Evolutionary conservation across 2,797 vertebrate species (phyloP).

Genomic region (Lagodon rhomboides): DNA sequence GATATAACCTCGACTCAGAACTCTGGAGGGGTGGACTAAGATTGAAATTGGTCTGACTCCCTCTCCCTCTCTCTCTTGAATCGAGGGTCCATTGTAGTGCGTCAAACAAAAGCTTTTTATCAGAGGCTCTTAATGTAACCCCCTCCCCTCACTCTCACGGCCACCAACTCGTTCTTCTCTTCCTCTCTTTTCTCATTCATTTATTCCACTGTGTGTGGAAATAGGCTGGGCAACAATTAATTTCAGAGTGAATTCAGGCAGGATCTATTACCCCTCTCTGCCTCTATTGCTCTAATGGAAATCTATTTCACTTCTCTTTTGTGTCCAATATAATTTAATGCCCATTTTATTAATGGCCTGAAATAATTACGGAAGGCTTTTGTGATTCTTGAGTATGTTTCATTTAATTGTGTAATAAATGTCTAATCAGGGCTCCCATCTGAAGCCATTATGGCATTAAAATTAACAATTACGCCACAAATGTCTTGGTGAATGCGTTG

Average conservation of each 20-base stretch:
- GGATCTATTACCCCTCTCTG: slow-evolving; percentile 99
- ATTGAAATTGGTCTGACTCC: slow-evolving; percentile 80
- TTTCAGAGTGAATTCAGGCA: slow-evolving; percentile 99
- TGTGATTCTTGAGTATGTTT: slow-evolving; percentile 99
- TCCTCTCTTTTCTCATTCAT: slow-evolving; percentile 93
- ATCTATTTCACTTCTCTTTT: slow-evolving; percentile 99
- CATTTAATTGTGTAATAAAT: slow-evolving; percentile 99
- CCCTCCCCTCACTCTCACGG: slow-evolving; percentile 74
- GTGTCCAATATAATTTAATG: slow-evolving; percentile 99
- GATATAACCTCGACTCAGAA: slow-evolving; percentile 72
- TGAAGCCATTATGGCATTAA: slow-evolving; percentile 99
- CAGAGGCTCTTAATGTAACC: slow-evolving; percentile 86
- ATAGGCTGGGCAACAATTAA: slow-evolving; percentile 99
- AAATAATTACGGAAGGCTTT: slow-evolving; percentile 99
- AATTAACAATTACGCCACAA: slow-evolving; percentile 99
- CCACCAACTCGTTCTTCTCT: slow-evolving; percentile 82
- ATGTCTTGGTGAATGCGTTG: slow-evolving; percentile 94
- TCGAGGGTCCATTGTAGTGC: slow-evolving; percentile 85
- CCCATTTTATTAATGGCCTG: slow-evolving; percentile 99
- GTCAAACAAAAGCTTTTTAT: slow-evolving; percentile 89
- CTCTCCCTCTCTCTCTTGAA: slow-evolving; percentile 65
- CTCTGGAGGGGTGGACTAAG: slow-evolving; percentile 73
- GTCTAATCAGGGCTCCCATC: slow-evolving; percentile 99
- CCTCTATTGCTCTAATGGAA: slow-evolving; percentile 99
- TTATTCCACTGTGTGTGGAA: slow-evolving; percentile 99